Conservation (phyloP, 1,140 invertebrate genomes). For the Uloborus diversus region DNA sequence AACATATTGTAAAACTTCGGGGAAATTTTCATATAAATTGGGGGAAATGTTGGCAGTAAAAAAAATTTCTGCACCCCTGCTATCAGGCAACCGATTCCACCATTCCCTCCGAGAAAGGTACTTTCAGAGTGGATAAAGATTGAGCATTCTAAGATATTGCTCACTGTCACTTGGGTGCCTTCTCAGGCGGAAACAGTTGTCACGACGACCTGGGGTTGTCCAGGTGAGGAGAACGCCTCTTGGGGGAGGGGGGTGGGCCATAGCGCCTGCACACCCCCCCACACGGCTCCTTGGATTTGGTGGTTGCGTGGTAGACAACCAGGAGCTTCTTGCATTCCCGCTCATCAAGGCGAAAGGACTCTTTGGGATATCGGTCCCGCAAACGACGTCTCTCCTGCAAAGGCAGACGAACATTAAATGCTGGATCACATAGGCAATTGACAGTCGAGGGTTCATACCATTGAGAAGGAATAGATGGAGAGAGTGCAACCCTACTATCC, state of each 20-base stretch:
- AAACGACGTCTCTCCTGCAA: constrained; percentile 46
- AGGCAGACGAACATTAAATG: too few relatives aligned
- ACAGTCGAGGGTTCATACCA: too few relatives aligned
- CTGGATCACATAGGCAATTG: too few relatives aligned
- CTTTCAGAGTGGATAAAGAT: background rate
- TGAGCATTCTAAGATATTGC: background rate
- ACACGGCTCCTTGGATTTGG: constrained; percentile 29
- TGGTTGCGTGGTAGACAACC: constrained; percentile 42
- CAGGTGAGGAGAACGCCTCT: constrained; percentile 34
- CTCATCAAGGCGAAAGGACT: constrained; percentile 40
- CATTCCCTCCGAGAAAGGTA: too few relatives aligned
- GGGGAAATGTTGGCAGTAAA: too few relatives aligned
- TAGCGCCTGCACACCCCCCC: constrained; percentile 37
- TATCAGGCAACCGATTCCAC: too few relatives aligned
- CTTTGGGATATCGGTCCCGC: constrained; percentile 34
- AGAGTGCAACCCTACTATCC: too few relatives aligned
- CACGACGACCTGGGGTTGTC: constrained; percentile 41
- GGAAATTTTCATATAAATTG: too few relatives aligned
- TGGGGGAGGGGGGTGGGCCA: constrained; percentile 37
- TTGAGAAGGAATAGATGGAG: too few relatives aligned
- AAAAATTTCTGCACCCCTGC: too few relatives aligned
- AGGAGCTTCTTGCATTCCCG: constrained; percentile 46
- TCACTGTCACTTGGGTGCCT: background rate
- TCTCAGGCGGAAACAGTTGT: constrained; percentile 26
- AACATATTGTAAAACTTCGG: too few relatives aligned